These are phyloP conservation scores for Anser cygnoides DNA, from an alignment of 2,113 vertebrate genomes.

Conservation along the genomic window DNA sequence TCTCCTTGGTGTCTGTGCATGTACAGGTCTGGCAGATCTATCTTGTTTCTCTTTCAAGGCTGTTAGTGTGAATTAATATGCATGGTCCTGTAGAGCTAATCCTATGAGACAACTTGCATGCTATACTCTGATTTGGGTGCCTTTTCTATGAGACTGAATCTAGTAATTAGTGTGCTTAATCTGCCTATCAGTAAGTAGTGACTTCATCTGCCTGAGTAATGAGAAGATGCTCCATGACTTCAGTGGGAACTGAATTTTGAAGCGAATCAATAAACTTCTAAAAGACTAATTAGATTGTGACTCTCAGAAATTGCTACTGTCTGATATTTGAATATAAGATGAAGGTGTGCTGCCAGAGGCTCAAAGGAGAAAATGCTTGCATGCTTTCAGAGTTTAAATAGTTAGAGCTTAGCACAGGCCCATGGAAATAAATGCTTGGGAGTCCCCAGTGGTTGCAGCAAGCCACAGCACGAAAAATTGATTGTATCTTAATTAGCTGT, in stretches of 20 bases:
- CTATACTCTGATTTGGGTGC: neutral
- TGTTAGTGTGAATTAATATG: accelerated
- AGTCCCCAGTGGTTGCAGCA: neutral
- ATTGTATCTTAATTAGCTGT: neutral
- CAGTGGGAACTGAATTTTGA: neutral
- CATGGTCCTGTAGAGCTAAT: neutral
- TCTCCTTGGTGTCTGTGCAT: accelerated
- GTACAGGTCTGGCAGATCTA: neutral
- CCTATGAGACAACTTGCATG: neutral
- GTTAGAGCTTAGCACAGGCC: neutral
- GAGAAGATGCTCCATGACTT: neutral
- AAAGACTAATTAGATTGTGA: neutral
- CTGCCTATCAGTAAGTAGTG: neutral
- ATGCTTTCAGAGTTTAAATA: neutral
- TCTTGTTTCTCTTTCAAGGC: neutral
- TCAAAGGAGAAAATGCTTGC: neutral
- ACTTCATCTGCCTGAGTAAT: neutral
- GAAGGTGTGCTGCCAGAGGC: neutral
- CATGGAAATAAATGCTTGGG: neutral
- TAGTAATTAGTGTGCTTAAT: neutral
- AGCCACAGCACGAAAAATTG: neutral
- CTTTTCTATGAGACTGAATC: neutral
- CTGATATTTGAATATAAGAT: neutral
- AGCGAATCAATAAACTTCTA: neutral
- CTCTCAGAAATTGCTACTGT: neutral